Evolutionary conservation across 2,888 invertebrate species (phyloP), one percentile per base, ranked within the genome.

Genomic region (Argyra leucocephala): DNA sequence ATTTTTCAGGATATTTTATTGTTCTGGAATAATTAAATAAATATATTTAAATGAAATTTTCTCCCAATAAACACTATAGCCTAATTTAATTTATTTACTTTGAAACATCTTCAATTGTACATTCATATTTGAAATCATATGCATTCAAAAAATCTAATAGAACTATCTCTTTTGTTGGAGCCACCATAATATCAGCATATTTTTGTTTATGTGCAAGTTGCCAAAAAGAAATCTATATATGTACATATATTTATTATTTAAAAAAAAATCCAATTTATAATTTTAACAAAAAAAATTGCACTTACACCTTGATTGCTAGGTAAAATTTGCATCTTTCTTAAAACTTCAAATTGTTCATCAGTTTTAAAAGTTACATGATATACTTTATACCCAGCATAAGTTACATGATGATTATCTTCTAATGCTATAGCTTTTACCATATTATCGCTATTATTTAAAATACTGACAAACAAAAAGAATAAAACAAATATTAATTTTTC

Each of bases 161-260:
- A n/a, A 1, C 48, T 1, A n/a, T 1, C 12, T 5, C 15, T 31
- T 61, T 61, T 21, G n/a, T n/a, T 26, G 61, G 61, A 6, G 61
- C 24, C 2, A 61, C 26, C 61, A 61, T 61, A 26, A 61, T 61
- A 61, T 61, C 61, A 61, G 61, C 61, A 31, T 21, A 31, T 24
- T 61, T 24, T 9, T n/a, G 5, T n/a, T 10, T 3, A 61, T 31
- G 61, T 5, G 26, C 26, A 7, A 61, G n/a, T 31, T 61, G 61
- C 61, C 61, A 61, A 21, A 61, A 61, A 18, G 48, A 18, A n/a
- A 48, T 18, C 48, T 48, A 18, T 31, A 31, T 31, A 10, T 6
- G 9, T 10, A 31, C 7, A 31, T 31, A 31, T 10, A 31, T 31
- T 31, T 31, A 31, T 7, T 31, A 31, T 31, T 31, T 31, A 5